Evolutionary conservation across 2,797 vertebrate genomes (phyloP), one percentile per base, ranked within the genome.

Genomic region (Anas flavirostris): DNA sequence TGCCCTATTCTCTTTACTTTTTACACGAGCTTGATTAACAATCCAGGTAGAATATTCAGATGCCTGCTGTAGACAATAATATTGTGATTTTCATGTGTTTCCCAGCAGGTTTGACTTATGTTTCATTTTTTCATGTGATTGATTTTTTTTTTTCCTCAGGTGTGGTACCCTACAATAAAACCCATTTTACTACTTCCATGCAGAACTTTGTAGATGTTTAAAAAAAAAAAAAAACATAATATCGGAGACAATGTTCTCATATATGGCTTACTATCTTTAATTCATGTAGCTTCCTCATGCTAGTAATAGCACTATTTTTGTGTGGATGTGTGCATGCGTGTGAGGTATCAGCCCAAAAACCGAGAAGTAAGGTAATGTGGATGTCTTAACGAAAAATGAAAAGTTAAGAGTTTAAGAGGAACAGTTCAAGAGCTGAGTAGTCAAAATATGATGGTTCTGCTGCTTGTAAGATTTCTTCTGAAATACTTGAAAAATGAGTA

Each of bases 251-350:
- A 0, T 63, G 2, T 72, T 89, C 73, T 90, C 35, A 19, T 76
- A 2, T 17, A 11, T 78, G 39, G 21, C 23, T 9, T 53, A 6
- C 31, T 25, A 0, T 31, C 60, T 53, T 73, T 11, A 26, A 1
- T 80, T 80, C 68, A 23, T 55, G 13, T 59, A 43, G 14, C 16
- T 46, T 80, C 21, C 39, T 56, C 3, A 2, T 44, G 37, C 33
- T 58, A n/a, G 11, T 41, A 41, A 0, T 59, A 46, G 9, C 43
- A 18, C 75, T 76, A 15, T 56, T 80, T 95, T 74, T 4, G 1
- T 14, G 18, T 52, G 52, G 19, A n/a, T 75, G 19, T 63, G 43
- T 12, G 3, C 0, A 0, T 33, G 22, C 4, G 1, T 35, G 9
- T 1, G 6, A 63, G 4, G 13, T 58, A 7, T 48, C 15, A 14